phyloP scores from a whole-genome alignment of 2,113 vertebrate species.

The Gymnorhina tibicen region DNA sequence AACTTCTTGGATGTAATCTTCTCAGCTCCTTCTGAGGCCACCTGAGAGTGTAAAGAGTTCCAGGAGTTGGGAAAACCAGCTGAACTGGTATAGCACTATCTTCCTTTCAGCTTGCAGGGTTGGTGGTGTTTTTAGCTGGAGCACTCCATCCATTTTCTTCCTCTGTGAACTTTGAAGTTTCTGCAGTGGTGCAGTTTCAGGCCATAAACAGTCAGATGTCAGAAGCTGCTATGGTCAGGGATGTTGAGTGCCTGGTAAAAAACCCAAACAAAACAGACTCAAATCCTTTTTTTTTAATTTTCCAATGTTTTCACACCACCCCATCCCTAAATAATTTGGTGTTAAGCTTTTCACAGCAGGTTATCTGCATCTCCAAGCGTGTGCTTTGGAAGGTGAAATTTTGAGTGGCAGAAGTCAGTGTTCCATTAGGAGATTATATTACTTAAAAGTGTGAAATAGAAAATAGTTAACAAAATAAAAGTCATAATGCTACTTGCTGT shows the following conservation, averaged over 20 bases:
- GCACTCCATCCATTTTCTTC: background rate
- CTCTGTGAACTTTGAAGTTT: background rate
- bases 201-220: background rate
- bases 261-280: accelerated
- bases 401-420: background rate
- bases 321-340: background rate
- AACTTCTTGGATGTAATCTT: background rate
- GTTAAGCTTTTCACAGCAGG: background rate
- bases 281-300: background rate
- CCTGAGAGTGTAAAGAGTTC: background rate
- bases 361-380: background rate
- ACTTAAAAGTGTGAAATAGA: background rate
- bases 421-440: background rate
- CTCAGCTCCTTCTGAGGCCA: background rate
- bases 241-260: background rate
- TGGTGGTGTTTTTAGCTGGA: background rate
- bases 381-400: background rate
- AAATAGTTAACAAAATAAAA: background rate
- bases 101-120: background rate
- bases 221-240: background rate
- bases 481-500: background rate
- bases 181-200: background rate
- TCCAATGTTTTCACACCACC: background rate
- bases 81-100: background rate
- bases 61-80: background rate